A percentile compares a stretch with the other conserved stretches of the same genome.
These are phyloP conservation scores for Pinna nobilis DNA, from an alignment of 1,140 invertebrate genomes.

Conservation along the genomic window DNA sequence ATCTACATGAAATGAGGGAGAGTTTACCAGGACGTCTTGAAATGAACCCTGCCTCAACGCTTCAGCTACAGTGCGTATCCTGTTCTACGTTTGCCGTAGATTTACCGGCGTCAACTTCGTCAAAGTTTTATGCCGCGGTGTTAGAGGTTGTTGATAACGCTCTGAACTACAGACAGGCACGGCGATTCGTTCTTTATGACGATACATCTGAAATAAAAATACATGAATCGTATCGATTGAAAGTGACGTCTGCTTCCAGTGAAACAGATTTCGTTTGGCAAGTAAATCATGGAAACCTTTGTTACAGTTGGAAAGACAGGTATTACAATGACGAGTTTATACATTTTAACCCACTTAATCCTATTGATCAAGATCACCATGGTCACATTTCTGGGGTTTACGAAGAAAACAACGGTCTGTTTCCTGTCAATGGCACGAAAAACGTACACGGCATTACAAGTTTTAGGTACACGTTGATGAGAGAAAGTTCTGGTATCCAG, in stretches of 20 bases:
- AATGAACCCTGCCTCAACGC: not conserved
- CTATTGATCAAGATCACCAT: conserved; percentile 26
- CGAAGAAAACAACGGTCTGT: conserved; percentile 45
- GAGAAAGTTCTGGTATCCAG: not conserved
- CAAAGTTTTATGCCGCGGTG: conserved; percentile 33
- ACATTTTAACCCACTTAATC: conserved; percentile 24
- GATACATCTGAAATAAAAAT: conserved; percentile 31
- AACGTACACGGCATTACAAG: conserved; percentile 50
- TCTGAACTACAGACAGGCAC: conserved; percentile 32
- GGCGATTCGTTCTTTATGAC: conserved; percentile 46
- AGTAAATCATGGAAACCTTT: conserved; percentile 24
- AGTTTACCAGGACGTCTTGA: not conserved
- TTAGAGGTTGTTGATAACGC: conserved; percentile 45
- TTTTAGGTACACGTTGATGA: conserved; percentile 15
- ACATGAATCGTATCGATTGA: not conserved
- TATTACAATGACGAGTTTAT: conserved; percentile 38
- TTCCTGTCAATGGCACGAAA: conserved; percentile 46
- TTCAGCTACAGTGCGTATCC: not conserved
- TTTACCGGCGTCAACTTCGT: not conserved
- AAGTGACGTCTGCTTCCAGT: conserved; percentile 21
- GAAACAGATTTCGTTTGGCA: conserved; percentile 39
- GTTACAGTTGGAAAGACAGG: conserved; percentile 36
- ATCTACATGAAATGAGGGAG: conserved; percentile 37
- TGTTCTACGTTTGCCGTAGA: not conserved
- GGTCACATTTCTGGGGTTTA: conserved; percentile 38